Conservation (phyloP, 2,797 vertebrate genomes). For the Nasua narica region DNA sequence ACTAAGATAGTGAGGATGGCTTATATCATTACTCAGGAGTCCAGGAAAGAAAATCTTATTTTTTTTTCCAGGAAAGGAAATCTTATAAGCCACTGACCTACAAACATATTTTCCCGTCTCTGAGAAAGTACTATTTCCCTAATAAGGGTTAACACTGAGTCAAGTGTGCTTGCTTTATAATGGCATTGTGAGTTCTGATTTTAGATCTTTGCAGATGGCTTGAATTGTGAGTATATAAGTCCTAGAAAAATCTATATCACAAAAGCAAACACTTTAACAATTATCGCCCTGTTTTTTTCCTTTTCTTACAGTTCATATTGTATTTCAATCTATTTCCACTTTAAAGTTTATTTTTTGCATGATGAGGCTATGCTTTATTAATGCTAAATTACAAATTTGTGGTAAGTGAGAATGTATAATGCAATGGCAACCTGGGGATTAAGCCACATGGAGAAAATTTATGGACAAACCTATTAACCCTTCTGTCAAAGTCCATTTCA, state of each 20-base stretch:
- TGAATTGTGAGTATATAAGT: background rate
- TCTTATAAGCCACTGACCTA: background rate
- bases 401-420: background rate
- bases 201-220: slow-evolving; percentile 3
- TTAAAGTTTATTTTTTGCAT: background rate
- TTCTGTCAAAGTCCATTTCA: background rate
- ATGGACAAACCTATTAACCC: background rate
- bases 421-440: background rate
- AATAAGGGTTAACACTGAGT: background rate
- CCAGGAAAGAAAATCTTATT: background rate
- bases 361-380: background rate
- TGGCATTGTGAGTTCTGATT: background rate
- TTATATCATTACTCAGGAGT: background rate
- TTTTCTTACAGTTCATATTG: background rate
- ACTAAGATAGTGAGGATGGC: background rate
- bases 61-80: background rate
- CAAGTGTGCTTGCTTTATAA: slow-evolving; percentile 4
- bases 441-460: background rate
- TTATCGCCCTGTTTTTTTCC: background rate
- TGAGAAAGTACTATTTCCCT: slow-evolving; percentile 21
- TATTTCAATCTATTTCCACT: background rate
- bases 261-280: slow-evolving; percentile 13
- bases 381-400: background rate
- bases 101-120: background rate
- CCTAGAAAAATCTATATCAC: background rate